Conservation (phyloP, 2,888 invertebrate species). For the Spilarctia lutea region DNA sequence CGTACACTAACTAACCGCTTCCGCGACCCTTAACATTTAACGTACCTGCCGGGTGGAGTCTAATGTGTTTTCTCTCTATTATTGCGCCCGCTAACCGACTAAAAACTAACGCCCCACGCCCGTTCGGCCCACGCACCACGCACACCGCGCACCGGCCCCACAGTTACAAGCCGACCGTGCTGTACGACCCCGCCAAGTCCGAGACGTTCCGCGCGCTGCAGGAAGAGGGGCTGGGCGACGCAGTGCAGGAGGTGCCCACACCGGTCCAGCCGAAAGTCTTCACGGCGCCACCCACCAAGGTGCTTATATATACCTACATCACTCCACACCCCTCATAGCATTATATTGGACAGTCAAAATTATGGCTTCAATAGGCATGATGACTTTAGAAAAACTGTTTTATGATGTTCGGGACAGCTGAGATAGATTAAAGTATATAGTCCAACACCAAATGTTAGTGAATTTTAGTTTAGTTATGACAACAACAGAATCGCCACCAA, state of each 20-base stretch:
- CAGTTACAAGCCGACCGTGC: conserved; percentile 90
- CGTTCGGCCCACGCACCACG: conserved; percentile 33
- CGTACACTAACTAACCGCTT: conserved; percentile 71
- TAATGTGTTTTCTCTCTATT: conserved; percentile 74
- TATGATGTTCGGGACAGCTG: no score
- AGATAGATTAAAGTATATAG: no score
- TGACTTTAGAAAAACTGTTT: no score
- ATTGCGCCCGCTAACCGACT: conserved; percentile 85
- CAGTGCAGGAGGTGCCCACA: conserved; percentile 89
- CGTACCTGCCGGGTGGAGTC: conserved; percentile 63
- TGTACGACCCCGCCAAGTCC: conserved; percentile 95
- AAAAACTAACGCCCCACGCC: conserved; percentile 77
- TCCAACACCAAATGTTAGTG: no score
- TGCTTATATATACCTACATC: conserved; percentile 44
- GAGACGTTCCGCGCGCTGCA: conserved; percentile 95
- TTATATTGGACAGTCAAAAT: no score
- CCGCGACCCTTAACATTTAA: conserved; percentile 66
- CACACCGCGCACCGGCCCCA: conserved; percentile 34
- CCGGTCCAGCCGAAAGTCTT: conserved; percentile 93
- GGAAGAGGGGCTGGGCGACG: conserved; percentile 90
- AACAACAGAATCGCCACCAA: no score
- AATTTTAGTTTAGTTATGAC: no score
- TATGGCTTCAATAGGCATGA: no score
- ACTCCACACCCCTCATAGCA: neutral
- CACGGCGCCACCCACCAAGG: conserved; percentile 89